These are phyloP conservation scores for Aphidius gifuensis DNA, from an alignment of 1,140 invertebrate genomes.

Conservation along the genomic window DNA sequence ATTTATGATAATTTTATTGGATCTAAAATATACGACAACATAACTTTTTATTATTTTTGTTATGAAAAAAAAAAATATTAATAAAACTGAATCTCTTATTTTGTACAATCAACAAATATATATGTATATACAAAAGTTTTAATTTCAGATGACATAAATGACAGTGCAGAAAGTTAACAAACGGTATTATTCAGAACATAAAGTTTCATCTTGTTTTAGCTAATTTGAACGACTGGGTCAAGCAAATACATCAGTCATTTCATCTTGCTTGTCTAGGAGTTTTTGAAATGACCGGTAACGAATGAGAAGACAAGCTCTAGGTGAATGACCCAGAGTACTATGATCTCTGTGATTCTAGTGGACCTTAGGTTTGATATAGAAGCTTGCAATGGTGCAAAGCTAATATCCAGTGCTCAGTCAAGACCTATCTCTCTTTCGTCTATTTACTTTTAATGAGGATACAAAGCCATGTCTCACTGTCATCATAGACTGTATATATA, in stretches of 20 bases:
- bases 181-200: no score
- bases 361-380: conserved; percentile 20
- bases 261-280: not conserved
- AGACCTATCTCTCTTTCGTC: conserved; percentile 18
- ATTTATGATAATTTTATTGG: no score
- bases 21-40: no score
- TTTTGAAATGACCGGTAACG: conserved; percentile 17
- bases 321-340: conserved; percentile 3
- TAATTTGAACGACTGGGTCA: no score
- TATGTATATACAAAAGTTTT: no score
- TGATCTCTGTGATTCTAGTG: conserved; percentile 20
- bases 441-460: conserved; percentile 31
- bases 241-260: not conserved
- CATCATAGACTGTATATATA: conserved; percentile 15
- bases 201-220: no score
- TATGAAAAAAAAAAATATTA: not conserved
- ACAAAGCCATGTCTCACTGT: conserved; percentile 27
- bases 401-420: conserved; percentile 24
- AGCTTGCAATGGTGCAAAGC: conserved; percentile 27
- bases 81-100: not conserved
- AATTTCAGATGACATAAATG: no score
- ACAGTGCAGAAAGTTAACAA: no score
- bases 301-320: conserved; percentile 16
- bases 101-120: not conserved
- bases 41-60: no score